Base-by-base conservation (phyloP, 2,113 vertebrate species). In the Melanotaenia duboulayi region DNA sequence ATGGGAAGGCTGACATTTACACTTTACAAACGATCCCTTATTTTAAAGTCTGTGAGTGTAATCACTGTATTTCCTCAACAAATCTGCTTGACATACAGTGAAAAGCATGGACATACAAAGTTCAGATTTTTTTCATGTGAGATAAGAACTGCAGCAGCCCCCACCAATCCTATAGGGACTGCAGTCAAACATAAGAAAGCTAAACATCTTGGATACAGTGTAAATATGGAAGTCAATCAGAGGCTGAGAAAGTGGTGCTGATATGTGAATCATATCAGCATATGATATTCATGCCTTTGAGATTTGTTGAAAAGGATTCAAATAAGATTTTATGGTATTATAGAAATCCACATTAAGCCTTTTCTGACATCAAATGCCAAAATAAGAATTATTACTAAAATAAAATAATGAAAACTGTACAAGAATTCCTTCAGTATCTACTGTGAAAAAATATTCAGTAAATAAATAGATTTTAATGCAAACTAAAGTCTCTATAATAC, bases 141-240 rank as follows among this genome's bases (percentile, higher is more conserved):
- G 65, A 87, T 73, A 87, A 62, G 60, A 28, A 16, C 19, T 64
- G 42, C 9, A 20, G 28, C 55, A 59, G 52, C 28, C 62, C 28
- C 22, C 22, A 11, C 35, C 37, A 46, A n/a, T 48, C 46, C 49
- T 20, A 22, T 1, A 9, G 39, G 22, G 40, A 48, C 20, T 32
- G 37, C 24, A 54, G 7, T 20, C 52, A 8, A 56, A 19, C 39
- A 35, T 11, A 13, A 35, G n/a, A 57, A 74, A 66, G 24, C 23
- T 54, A 4, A 19, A 44, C 44, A 54, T 5, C 17, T 35, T 35
- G 32, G 32, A 35, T 7, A 9, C 32, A 35, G 32, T 35, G 1
- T 35, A 9, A 35, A 39, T 3, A 57, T 37, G 5, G 13, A 58
- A 58, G 56, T 37, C n/a, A 22, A 49, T 35, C 32, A 35, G 16